phyloP scores from a whole-genome alignment of 2,888 invertebrate genomes.

The Chelonus formosanus region DNA sequence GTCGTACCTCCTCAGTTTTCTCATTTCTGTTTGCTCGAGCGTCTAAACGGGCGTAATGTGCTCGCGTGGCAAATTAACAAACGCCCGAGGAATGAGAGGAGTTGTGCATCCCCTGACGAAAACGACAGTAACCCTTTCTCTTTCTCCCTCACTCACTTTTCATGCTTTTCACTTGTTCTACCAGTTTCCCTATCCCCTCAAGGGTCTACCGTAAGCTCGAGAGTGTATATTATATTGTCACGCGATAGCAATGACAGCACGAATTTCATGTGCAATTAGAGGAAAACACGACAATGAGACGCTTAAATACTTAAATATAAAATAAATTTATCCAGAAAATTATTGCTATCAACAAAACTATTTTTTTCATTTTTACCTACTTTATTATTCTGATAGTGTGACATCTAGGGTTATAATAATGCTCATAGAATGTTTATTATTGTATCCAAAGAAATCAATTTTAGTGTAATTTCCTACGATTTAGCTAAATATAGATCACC shows the following conservation, averaged over 20 bases:
- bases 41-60: conserved; percentile 45
- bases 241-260: conserved; percentile 46
- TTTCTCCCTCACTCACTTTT: conserved; percentile 4
- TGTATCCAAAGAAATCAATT: too few species aligned
- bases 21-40: conserved; percentile 46
- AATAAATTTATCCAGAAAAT: conserved; percentile 1
- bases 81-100: conserved; percentile 47
- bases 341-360: not conserved
- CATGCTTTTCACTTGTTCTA: conserved; percentile 27
- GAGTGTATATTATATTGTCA: conserved; percentile 48
- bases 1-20: conserved; percentile 46
- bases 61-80: conserved; percentile 54
- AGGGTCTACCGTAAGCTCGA: conserved; percentile 24
- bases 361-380: not conserved
- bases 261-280: conserved; percentile 61
- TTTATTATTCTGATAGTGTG: too few species aligned
- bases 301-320: conserved; percentile 20
- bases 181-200: conserved; percentile 24
- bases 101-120: conserved; percentile 25
- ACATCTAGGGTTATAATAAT: too few species aligned
- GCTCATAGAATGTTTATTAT: too few species aligned
- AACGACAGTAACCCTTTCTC: conserved; percentile 34
- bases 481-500: too few species aligned
- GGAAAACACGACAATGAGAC: conserved; percentile 35
- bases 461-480: too few species aligned